Evolutionary conservation across 53 echinoderm and acorn worm species (phyloP).

Genomic region (Henricia sp.): DNA sequence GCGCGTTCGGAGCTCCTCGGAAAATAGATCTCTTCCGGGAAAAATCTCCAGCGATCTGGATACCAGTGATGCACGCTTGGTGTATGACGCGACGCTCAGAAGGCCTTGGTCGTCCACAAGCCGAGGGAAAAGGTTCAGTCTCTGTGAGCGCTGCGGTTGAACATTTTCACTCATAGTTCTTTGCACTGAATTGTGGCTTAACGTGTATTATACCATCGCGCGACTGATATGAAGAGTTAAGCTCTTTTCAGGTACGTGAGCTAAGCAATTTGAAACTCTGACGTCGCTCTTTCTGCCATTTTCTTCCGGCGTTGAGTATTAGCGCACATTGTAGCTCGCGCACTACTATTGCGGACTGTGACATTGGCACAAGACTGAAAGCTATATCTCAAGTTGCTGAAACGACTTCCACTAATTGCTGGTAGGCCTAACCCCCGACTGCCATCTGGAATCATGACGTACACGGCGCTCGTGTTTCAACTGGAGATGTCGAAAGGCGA

Average conservation of each 20-base stretch:
- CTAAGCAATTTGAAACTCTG: neutral
- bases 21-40: slow-evolving; percentile 36
- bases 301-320: neutral
- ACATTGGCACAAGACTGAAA: neutral
- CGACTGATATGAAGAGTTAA: neutral
- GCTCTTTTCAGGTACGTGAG: neutral
- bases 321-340: neutral
- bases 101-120: slow-evolving; percentile 36
- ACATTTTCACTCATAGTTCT: neutral
- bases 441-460: slow-evolving; percentile 21
- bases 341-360: neutral
- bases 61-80: neutral
- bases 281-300: slow-evolving; percentile 30
- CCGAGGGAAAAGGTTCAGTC: slow-evolving; percentile 6
- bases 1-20: slow-evolving; percentile 47
- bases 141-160: neutral
- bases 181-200: neutral
- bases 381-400: neutral
- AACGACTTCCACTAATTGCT: slow-evolving; percentile 12
- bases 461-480: slow-evolving; percentile 18
- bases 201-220: neutral
- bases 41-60: slow-evolving; percentile 42
- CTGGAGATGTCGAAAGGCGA: too few species aligned
- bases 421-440: slow-evolving; percentile 42
- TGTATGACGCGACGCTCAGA: neutral